Evolutionary conservation across 2,888 invertebrate species (phyloP), one percentile per base, ranked within the genome.

Genomic region (Phalera bucephala): DNA sequence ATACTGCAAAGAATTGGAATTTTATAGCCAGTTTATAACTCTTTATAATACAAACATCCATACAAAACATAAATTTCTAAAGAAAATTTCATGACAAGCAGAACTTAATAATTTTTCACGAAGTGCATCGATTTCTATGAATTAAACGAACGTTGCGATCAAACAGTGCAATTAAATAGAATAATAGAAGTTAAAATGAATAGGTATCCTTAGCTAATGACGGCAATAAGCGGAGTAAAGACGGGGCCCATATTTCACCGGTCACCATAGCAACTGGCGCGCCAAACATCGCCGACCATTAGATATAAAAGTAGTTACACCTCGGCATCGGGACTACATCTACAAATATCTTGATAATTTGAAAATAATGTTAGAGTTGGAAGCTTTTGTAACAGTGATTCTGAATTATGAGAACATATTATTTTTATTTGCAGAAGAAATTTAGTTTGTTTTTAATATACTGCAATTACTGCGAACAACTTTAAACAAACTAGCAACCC

Each of bases 161-260:
- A 63, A 52, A 63, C 17, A 17, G 56, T 67, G 61, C 51, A 60
- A 63, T 42, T 33, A 51, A 55, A 56, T 57, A 64, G 56, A 46
- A 43, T 64, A 66, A 69, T 66, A 63, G 50, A 49, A 59, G 58
- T 65, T 66, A 43, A 72, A 80, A 80, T 80, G 68, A 80, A 82
- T 75, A 72, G 78, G 66, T 77, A 82, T 82, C 79, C 79, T 80
- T 78, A 64, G 71, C 71, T 82, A 80, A 84, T 84, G 82, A 76
- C 77, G 62, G 78, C 72, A 71, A 75, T 78, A 73, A 78, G 70
- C 70, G 72, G 65, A 64, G 69, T 69, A 72, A 75, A 80, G 82
- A 81, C 84, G 70, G 72, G 56, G 70, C 64, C 75, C 74, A 86
- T 87, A 86, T 79, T 84, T 85, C 82, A 87, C 78, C 57, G 59